phyloP scores from a whole-genome alignment of 2,113 vertebrate genomes.

The Aegotheles bennettii region DNA sequence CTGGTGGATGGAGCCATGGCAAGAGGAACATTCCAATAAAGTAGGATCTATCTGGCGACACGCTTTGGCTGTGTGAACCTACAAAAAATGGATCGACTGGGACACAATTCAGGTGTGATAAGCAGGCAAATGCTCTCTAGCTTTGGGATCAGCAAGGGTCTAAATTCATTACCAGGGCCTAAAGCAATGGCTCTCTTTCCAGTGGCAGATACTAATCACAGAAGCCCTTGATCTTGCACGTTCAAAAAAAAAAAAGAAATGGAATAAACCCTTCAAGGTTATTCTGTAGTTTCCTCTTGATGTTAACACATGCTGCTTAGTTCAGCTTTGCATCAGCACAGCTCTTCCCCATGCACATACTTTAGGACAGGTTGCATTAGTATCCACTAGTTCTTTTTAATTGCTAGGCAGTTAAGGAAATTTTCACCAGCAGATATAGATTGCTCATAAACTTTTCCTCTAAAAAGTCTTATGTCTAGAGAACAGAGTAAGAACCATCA shows the following conservation, averaged over 20 bases:
- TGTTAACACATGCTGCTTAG: neutral
- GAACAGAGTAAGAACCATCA: neutral
- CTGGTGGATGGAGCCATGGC: neutral
- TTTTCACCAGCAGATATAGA: neutral
- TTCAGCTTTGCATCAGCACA: neutral
- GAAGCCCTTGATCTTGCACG: neutral
- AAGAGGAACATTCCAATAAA: neutral
- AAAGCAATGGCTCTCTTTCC: neutral
- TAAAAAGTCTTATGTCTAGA: neutral
- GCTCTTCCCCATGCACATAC: neutral
- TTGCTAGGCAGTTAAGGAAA: neutral
- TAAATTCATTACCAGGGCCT: neutral
- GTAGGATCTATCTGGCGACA: neutral
- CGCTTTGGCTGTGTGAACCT: neutral
- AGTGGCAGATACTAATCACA: neutral
- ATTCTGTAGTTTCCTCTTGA: neutral
- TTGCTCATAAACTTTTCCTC: conserved; percentile 13
- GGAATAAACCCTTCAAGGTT: neutral
- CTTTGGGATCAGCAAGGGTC: neutral
- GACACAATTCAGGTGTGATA: neutral
- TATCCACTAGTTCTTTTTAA: neutral
- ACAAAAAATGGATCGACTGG: neutral
- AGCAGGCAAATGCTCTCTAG: neutral
- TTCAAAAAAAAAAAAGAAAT: neutral
- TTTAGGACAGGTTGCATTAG: neutral